These are phyloP conservation scores for Elanoides forficatus DNA, from an alignment of 2,113 vertebrate genomes.

Conservation along the genomic window DNA sequence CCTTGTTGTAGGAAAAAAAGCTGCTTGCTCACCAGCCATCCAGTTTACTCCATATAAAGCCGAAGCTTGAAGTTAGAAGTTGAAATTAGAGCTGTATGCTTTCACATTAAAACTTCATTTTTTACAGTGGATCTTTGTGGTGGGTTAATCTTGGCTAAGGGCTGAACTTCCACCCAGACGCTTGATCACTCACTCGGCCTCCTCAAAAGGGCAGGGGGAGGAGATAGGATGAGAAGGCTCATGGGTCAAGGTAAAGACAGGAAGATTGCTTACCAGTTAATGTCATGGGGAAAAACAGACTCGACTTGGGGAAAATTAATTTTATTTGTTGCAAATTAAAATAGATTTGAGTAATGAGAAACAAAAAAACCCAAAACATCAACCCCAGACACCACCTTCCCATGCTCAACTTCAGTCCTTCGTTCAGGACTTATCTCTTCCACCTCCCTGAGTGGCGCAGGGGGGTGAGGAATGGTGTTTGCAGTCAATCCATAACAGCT, in stretches of 20 bases:
- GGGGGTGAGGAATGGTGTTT: background rate
- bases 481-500: background rate
- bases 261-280: background rate
- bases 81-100: background rate
- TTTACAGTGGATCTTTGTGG: background rate
- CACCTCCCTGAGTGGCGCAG: fast-evolving
- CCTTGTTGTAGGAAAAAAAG: background rate
- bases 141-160: background rate
- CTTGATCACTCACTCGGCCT: background rate
- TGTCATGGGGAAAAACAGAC: background rate
- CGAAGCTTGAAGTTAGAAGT: background rate
- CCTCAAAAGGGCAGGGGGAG: background rate
- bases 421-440: background rate
- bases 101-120: background rate
- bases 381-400: background rate
- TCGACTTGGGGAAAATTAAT: background rate
- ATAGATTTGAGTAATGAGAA: background rate
- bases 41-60: background rate
- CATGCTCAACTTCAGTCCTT: background rate
- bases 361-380: background rate
- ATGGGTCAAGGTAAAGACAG: background rate
- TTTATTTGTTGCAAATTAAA: background rate
- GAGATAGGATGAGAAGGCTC: background rate
- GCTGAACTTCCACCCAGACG: fast-evolving
- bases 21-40: background rate